Conservation (phyloP, 2,888 invertebrate species). For the Tachina grossa region DNA sequence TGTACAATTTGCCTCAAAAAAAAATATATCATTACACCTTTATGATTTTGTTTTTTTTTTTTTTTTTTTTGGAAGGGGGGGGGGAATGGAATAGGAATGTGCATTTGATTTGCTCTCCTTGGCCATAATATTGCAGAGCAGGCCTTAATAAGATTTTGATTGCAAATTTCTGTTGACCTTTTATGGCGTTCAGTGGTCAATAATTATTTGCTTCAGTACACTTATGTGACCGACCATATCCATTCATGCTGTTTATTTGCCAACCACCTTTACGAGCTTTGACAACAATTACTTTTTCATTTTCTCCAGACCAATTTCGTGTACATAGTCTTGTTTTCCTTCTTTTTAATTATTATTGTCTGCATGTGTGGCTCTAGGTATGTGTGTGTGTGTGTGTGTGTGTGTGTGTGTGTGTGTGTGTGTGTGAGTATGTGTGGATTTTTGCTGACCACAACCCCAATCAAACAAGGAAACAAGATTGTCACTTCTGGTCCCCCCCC, state of each 20-base stretch:
- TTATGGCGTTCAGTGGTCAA: constrained; percentile 59
- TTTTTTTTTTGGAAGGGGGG: too few relatives aligned
- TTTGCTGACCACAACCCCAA: constrained; percentile 67
- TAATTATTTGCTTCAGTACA: constrained; percentile 67
- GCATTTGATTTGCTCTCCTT: constrained; percentile 60
- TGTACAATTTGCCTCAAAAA: not conserved
- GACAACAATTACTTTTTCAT: constrained; percentile 60
- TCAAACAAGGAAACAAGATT: constrained; percentile 69
- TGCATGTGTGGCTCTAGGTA: not conserved
- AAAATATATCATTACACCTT: not conserved
- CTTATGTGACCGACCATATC: constrained; percentile 47
- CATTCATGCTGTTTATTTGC: not conserved
- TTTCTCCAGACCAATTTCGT: constrained; percentile 59
- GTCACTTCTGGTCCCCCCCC: constrained; percentile 68
- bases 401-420: too few relatives aligned
- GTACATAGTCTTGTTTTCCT: constrained; percentile 40
- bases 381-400: not conserved
- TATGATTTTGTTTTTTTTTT: not conserved
- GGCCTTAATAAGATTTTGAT: constrained; percentile 69
- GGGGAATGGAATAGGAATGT: constrained; percentile 7
- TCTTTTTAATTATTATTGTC: constrained; percentile 28
- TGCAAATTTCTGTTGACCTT: constrained; percentile 64
- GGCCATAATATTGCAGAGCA: constrained; percentile 8
- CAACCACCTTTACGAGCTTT: constrained; percentile 50
- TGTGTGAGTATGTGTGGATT: too few relatives aligned